Percentiles rank a stretch among this genome's conserved stretches.
phyloP scores from a whole-genome alignment of 2,113 vertebrate species.

The Melanotaenia duboulayi region DNA sequence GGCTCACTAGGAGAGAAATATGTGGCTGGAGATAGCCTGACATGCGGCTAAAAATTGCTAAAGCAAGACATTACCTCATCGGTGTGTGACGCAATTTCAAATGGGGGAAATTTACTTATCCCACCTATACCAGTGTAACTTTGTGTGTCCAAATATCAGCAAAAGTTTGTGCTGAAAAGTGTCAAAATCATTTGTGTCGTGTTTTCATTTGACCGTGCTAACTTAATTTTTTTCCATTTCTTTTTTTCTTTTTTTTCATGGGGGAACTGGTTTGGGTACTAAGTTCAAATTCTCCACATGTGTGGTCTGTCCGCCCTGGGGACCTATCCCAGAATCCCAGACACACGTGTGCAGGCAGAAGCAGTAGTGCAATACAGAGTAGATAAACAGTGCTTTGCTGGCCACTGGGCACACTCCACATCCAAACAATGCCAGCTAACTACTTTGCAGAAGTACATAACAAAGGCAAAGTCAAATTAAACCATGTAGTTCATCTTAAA shows the following conservation, averaged over 20 bases:
- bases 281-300: conserved; percentile 83
- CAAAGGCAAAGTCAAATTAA: conserved; percentile 26
- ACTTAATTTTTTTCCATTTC: conserved; percentile 19
- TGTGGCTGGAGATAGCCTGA: conserved; percentile 53
- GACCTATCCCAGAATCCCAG: conserved; percentile 81
- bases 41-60: conserved; percentile 48
- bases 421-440: conserved; percentile 61
- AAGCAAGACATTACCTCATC: conserved; percentile 71
- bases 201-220: conserved; percentile 31
- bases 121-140: neutral
- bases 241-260: conserved; percentile 25
- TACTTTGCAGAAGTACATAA: conserved; percentile 40
- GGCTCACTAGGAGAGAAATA: conserved; percentile 51
- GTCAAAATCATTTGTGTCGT: neutral
- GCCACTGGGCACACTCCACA: conserved; percentile 74
- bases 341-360: conserved; percentile 83
- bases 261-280: conserved; percentile 51
- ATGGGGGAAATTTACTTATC: conserved; percentile 38
- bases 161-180: neutral
- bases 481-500: neutral
- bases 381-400: conserved; percentile 78
- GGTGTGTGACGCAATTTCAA: conserved; percentile 51
- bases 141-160: conserved; percentile 11
- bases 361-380: conserved; percentile 79
- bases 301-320: conserved; percentile 82